These are phyloP conservation scores for Eretmocerus hayati DNA, from an alignment of 2,888 invertebrate species.

Conservation along the genomic window DNA sequence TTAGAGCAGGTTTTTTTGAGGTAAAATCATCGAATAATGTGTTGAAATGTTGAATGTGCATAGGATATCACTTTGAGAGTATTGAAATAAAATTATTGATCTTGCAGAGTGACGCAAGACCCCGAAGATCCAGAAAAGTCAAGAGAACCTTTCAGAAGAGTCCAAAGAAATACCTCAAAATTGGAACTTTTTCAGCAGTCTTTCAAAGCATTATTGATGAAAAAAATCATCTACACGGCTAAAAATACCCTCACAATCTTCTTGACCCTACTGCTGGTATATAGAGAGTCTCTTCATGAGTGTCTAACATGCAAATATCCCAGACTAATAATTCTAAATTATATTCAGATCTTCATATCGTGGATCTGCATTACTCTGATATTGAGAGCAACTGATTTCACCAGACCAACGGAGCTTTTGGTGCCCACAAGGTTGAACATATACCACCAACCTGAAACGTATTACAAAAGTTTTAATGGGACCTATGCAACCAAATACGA, in stretches of 20 bases:
- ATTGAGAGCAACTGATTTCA: conserved; percentile 4
- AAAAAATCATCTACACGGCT: conserved; percentile 39
- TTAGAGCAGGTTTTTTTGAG: conserved; percentile 88
- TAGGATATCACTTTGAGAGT: neutral
- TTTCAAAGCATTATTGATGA: conserved; percentile 38
- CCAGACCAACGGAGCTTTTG: conserved; percentile 10
- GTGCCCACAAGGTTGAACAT: conserved; percentile 36
- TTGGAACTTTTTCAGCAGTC: conserved; percentile 33
- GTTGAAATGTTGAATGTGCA: neutral
- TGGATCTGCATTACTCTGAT: conserved; percentile 7
- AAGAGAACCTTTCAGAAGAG: conserved; percentile 24
- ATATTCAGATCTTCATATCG: conserved; percentile 5
- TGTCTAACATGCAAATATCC: too few relatives aligned
- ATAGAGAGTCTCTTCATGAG: too few relatives aligned
- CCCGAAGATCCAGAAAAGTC: conserved; percentile 29
- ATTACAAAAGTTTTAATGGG: conserved; percentile 30
- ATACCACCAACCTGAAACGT: conserved; percentile 33
- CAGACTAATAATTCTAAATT: too few relatives aligned
- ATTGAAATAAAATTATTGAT: neutral
- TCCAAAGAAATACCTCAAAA: conserved; percentile 34
- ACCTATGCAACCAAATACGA: conserved; percentile 26
- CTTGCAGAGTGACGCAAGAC: conserved; percentile 13
- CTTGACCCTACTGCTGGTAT: conserved; percentile 12
- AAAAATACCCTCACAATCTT: conserved; percentile 35
- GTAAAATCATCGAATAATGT: conserved; percentile 44